Evolutionary conservation across 2,797 vertebrate genomes (phyloP).

Genomic region (Myioborus melanocephalus): DNA sequence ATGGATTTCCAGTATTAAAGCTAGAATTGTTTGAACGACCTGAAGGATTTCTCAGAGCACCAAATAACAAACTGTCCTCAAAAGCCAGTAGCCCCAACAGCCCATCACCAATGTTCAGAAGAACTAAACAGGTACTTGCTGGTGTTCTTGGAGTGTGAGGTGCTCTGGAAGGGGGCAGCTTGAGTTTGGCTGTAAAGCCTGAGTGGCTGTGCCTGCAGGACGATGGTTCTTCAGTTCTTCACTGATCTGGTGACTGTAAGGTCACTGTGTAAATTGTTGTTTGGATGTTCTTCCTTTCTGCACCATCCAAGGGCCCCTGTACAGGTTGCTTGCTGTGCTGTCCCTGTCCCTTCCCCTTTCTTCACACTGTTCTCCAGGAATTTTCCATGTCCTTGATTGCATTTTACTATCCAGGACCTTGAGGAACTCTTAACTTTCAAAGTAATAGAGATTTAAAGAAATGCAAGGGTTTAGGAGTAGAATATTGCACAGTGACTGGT

Average conservation of each 20-base stretch:
- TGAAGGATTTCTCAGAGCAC: constrained; percentile 78
- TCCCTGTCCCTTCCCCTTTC: rapidly evolving
- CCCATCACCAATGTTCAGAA: constrained; percentile 93
- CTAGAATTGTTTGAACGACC: constrained; percentile 89
- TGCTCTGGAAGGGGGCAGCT: neutral
- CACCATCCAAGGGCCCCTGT: rapidly evolving
- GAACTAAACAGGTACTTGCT: constrained; percentile 93
- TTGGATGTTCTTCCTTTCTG: neutral
- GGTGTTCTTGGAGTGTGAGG: neutral
- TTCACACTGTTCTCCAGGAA: neutral
- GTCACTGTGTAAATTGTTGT: neutral
- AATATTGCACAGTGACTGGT: neutral
- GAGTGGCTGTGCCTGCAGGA: neutral
- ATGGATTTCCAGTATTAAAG: constrained; percentile 91
- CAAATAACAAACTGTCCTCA: constrained; percentile 77
- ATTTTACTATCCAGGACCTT: neutral
- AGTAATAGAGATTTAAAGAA: neutral
- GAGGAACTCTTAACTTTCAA: neutral
- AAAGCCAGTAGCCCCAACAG: constrained; percentile 91
- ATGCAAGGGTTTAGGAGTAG: neutral
- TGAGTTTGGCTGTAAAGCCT: neutral
- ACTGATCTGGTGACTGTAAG: neutral
- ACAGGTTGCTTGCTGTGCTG: neutral
- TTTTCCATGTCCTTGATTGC: neutral
- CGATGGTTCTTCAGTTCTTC: neutral